Conservation (phyloP, 2,113 vertebrate genomes). For the Cairina moschata region DNA sequence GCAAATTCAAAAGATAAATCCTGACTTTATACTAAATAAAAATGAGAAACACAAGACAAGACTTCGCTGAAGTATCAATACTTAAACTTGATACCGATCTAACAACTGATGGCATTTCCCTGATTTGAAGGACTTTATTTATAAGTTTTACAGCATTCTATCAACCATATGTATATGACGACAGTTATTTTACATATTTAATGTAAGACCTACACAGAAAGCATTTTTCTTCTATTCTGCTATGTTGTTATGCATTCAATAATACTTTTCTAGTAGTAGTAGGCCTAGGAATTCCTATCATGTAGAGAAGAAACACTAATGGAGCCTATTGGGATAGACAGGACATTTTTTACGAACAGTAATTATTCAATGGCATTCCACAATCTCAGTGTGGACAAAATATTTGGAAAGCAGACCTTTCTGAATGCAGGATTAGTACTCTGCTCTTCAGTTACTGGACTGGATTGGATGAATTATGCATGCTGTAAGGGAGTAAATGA, state of each 20-base stretch:
- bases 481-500: neutral
- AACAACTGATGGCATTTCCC: neutral
- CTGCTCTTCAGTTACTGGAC: neutral
- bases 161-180: accelerated
- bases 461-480: neutral
- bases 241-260: neutral
- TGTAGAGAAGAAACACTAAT: neutral
- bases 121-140: neutral
- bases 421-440: neutral
- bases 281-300: neutral
- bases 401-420: neutral
- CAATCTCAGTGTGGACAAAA: neutral
- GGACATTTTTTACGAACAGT: neutral
- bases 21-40: neutral
- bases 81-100: neutral
- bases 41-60: neutral
- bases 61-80: neutral
- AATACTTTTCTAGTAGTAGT: neutral
- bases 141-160: neutral
- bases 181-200: neutral
- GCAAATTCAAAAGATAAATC: neutral
- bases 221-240: neutral
- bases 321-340: neutral
- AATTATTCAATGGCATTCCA: neutral
- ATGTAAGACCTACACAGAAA: neutral